Evolutionary conservation across 2,888 invertebrate species (phyloP).

Genomic region (Arge pagana): DNA sequence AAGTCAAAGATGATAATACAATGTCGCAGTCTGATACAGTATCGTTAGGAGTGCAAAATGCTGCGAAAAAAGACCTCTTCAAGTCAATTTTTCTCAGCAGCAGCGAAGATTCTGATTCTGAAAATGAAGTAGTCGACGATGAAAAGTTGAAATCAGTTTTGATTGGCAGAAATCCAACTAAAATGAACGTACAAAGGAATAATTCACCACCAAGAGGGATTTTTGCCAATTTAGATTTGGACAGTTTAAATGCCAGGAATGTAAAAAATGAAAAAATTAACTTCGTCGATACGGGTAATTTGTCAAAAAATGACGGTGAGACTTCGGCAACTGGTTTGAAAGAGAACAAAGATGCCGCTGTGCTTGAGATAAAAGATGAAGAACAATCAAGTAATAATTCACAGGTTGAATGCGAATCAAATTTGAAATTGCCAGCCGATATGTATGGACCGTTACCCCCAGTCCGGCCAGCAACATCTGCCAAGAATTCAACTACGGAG

Average conservation of each 20-base stretch:
- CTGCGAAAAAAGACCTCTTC: conserved; percentile 78
- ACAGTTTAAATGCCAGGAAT: conserved; percentile 55
- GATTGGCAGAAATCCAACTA: conserved; percentile 54
- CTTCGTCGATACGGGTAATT: conserved; percentile 6
- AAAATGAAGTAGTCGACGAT: conserved; percentile 48
- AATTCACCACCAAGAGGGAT: conserved; percentile 74
- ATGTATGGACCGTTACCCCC: conserved; percentile 68
- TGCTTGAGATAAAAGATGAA: not conserved
- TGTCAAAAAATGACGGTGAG: not conserved
- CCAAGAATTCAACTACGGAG: conserved; percentile 16
- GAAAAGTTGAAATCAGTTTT: conserved; percentile 44
- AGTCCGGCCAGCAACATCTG: conserved; percentile 46
- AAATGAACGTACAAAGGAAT: conserved; percentile 66
- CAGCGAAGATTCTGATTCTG: conserved; percentile 69
- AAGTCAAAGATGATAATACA: no score
- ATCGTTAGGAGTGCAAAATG: no score
- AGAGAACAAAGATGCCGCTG: not conserved
- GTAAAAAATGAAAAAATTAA: conserved; percentile 4
- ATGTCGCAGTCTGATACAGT: no score
- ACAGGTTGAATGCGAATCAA: not conserved
- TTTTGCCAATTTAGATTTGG: conserved; percentile 70
- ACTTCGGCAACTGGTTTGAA: not conserved
- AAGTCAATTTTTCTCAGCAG: conserved; percentile 88
- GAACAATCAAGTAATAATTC: not conserved
- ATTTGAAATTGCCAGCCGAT: conserved; percentile 38